Base-by-base conservation (phyloP, 2,888 invertebrate species). In the Entomobrya proxima region DNA sequence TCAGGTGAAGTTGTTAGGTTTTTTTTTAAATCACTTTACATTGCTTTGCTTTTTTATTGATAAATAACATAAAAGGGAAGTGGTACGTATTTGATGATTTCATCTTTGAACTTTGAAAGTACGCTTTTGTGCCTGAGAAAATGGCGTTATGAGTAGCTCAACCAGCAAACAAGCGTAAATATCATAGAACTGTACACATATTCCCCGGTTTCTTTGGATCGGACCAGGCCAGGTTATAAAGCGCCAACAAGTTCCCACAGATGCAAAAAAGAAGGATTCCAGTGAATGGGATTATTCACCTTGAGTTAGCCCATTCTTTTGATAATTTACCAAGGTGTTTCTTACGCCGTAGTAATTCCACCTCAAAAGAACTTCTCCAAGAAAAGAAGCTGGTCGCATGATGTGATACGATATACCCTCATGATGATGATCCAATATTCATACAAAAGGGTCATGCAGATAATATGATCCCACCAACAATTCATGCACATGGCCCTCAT, bases 211-310 rank as follows among this genome's bases (percentile, higher is more conserved):
- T 37, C 21, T 27, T 64, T 55, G 11, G 18, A 27, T 58, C 40
- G 32, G 21, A 58, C 58, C 40, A 27, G 24, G 13, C 76, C 55
- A 40, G 47, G 37, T 67, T 67, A 37, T 44, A 64, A 75, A 37
- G 67, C 40, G 37, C 52, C n/a, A 83, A 61, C 74, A 61, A 83
- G 69, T 84, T 84, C 84, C 84, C 84, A 84, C 84, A 84, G 77
- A 78, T 69, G 69, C 58, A 69, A 77, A 50, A 64, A 64, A 44
- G 61, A 83, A 76, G 50, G 82, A 64, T 37, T 82, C 75, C 64
- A 44, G 37, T 64, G 72, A 84, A 84, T 77, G 84, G 77, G 84
- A 84, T 84, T 84, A 84, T 84, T 84, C 77, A 84, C 84, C 84
- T 84, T 84, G 77, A 84, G 67, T 77, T 77, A 58, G 58, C 72